These are phyloP conservation scores for Dicrostonyx torquatus DNA, from an alignment of 2,797 vertebrate genomes.

Conservation along the genomic window DNA sequence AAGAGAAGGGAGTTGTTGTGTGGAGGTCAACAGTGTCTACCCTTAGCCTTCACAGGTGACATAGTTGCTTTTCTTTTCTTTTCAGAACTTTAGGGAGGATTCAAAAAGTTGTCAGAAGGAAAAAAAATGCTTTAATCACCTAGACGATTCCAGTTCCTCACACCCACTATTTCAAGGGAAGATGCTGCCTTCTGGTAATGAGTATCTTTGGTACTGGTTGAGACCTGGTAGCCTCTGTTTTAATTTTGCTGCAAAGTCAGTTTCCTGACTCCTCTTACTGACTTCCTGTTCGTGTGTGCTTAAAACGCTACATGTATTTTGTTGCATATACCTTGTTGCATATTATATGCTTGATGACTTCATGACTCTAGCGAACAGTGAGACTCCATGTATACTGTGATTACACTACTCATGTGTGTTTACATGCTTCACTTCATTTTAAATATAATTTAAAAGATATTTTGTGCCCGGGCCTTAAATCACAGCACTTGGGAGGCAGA, in stretches of 20 bases:
- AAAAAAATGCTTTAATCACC: not conserved
- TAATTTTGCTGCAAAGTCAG: conserved; percentile 36
- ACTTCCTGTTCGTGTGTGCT: not conserved
- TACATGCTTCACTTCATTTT: not conserved
- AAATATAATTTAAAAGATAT: not conserved
- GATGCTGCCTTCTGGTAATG: not conserved
- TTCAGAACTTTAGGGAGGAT: not conserved
- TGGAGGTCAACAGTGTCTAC: not conserved
- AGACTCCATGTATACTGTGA: not conserved
- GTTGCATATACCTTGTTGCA: conserved; percentile 1
- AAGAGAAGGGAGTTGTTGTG: not conserved
- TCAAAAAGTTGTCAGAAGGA: not conserved
- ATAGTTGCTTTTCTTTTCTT: not conserved
- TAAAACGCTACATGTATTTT: not conserved
- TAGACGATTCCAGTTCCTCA: not conserved
- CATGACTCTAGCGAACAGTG: conserved; percentile 50
- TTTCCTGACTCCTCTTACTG: not conserved
- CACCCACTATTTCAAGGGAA: not conserved
- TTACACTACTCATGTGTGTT: not conserved
- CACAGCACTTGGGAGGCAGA: not conserved
- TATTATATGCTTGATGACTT: conserved; percentile 56
- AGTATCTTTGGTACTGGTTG: not conserved
- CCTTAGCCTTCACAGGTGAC: not conserved
- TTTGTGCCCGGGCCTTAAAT: not conserved
- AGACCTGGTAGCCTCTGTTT: not conserved